These are phyloP conservation scores for Diaphora mendica DNA, from an alignment of 2,888 invertebrate species.

Conservation along the genomic window DNA sequence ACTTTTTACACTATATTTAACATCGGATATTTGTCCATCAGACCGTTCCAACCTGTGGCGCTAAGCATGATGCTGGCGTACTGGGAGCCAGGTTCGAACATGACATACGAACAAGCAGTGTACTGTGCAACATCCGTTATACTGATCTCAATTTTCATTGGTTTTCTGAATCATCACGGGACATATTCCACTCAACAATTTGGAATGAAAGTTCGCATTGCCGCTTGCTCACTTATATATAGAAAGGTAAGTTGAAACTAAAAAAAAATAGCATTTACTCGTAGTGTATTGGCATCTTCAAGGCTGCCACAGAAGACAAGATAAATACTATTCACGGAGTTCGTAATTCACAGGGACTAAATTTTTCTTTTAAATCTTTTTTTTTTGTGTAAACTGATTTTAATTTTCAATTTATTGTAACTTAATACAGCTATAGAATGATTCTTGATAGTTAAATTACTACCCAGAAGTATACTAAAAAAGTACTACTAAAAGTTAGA, in stretches of 20 bases:
- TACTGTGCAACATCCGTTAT: constrained; percentile 88
- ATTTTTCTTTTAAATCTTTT: no score
- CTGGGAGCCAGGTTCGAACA: constrained; percentile 85
- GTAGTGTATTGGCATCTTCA: no score
- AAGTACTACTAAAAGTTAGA: neutral
- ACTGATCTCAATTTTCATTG: constrained; percentile 83
- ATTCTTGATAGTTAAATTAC: no score
- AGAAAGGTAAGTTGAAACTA: constrained; percentile 89
- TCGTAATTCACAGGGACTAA: no score
- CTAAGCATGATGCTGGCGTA: constrained; percentile 89
- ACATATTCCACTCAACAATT: constrained; percentile 90
- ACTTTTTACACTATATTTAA: neutral
- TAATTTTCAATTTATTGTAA: no score
- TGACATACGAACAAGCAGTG: constrained; percentile 86
- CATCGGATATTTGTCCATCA: constrained; percentile 56
- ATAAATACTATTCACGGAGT: no score
- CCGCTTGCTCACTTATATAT: constrained; percentile 93
- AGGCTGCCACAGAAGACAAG: neutral
- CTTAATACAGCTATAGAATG: no score
- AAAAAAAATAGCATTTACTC: neutral
- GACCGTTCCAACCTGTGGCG: constrained; percentile 89
- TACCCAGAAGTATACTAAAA: no score
- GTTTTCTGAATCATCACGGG: constrained; percentile 89
- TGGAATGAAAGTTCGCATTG: constrained; percentile 93
- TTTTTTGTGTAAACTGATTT: no score